Percentiles rank a stretch among this genome's conserved stretches.
phyloP scores from a whole-genome alignment of 2,888 invertebrate species.

The Julus scanicus region DNA sequence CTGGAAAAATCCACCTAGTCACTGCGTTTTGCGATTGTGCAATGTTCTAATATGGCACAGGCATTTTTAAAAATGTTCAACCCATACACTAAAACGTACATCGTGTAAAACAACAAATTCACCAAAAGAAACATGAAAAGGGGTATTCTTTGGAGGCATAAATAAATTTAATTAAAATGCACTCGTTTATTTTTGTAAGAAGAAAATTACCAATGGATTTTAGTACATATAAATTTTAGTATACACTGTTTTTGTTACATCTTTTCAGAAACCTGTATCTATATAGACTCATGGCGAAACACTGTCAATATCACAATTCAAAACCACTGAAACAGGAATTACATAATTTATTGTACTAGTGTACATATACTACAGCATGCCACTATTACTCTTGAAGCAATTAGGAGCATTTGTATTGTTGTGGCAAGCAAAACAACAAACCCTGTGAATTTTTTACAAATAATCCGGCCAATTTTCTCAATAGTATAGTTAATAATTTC shows the following conservation, averaged over 20 bases:
- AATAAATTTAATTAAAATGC: constrained; percentile 16
- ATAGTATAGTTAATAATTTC: too few species aligned
- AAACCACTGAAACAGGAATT: neutral
- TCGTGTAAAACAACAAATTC: constrained; percentile 7
- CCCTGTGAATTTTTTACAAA: too few species aligned
- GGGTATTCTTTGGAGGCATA: neutral
- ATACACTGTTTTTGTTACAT: too few species aligned
- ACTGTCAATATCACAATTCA: neutral
- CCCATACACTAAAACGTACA: neutral
- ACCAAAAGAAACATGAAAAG: neutral
- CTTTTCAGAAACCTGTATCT: neutral
- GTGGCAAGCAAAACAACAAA: too few species aligned
- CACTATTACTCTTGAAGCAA: too few species aligned
- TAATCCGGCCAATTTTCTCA: too few species aligned
- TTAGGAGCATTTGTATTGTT: too few species aligned
- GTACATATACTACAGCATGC: too few species aligned
- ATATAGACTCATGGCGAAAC: neutral
- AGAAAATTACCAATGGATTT: neutral
- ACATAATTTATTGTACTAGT: too few species aligned
- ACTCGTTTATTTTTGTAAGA: neutral
- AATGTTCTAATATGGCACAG: neutral
- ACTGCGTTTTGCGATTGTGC: neutral
- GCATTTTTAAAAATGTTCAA: neutral
- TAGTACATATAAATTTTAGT: neutral
- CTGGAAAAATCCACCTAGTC: neutral